Conservation (phyloP, 1,140 invertebrate genomes). For the Thaumatotibia leucotreta region DNA sequence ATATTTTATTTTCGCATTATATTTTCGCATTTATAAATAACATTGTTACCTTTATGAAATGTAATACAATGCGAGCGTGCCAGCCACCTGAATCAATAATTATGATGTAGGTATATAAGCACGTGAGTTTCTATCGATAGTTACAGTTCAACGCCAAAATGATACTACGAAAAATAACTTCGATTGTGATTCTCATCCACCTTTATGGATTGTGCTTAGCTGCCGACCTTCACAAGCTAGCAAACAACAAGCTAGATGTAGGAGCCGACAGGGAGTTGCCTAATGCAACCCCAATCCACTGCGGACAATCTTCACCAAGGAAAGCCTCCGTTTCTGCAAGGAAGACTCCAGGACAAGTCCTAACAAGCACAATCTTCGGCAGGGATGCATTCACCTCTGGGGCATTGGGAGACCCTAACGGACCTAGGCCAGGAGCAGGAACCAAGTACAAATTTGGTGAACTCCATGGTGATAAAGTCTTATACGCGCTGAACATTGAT, state of each 20-base stretch:
- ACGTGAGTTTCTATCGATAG: background rate
- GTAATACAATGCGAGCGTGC: background rate
- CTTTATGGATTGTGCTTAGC: background rate
- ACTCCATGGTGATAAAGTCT: background rate
- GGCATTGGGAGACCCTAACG: background rate
- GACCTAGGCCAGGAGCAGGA: background rate
- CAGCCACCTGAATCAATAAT: background rate
- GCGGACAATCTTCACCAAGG: background rate
- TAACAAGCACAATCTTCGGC: background rate
- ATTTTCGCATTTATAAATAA: too few relatives aligned
- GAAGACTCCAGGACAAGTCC: background rate
- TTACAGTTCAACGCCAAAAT: background rate
- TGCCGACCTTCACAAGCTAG: background rate
- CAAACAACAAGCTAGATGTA: background rate
- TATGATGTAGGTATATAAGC: background rate
- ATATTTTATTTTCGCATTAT: too few relatives aligned
- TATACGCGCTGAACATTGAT: background rate
- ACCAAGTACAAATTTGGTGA: background rate
- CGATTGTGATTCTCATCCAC: background rate
- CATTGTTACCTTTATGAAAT: background rate
- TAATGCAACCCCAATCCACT: background rate
- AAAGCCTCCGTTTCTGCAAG: background rate
- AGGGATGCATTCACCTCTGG: background rate
- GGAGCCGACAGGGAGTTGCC: background rate
- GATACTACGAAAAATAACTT: background rate